A percentile compares a stretch with the other conserved stretches of the same genome.
Conservation (phyloP, 2,113 vertebrate species). For the Passer montanus region DNA sequence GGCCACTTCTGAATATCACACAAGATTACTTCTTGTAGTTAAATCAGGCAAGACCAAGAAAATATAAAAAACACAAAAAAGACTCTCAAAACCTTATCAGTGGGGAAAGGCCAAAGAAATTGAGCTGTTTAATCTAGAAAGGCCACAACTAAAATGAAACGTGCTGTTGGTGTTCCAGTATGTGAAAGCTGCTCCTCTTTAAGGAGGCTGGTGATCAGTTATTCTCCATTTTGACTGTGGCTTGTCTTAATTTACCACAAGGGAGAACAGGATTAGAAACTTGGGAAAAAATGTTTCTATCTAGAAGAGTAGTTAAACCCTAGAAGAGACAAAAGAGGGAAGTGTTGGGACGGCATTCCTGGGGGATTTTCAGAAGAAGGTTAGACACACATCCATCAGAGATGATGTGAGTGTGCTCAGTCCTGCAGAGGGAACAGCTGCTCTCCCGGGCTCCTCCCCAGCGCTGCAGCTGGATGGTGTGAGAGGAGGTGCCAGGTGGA, state of each 20-base stretch:
- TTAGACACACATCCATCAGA: constrained; percentile 38
- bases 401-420: not conserved
- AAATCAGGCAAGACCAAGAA: not conserved
- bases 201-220: not conserved
- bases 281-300: not conserved
- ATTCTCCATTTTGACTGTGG: not conserved
- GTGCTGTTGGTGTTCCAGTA: not conserved
- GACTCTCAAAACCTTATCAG: not conserved
- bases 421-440: not conserved
- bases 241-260: constrained; percentile 1
- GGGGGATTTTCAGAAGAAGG: not conserved
- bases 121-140: not conserved
- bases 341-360: not conserved
- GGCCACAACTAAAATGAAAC: not conserved
- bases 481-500: not conserved
- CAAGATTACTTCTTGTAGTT: not conserved
- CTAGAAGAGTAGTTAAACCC: not conserved
- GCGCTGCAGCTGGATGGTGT: not conserved
- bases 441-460: not conserved
- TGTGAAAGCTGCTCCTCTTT: not conserved
- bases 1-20: not conserved
- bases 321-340: not conserved
- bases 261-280: not conserved
- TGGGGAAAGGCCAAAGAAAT: not conserved
- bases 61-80: not conserved